Evolutionary conservation across 2,888 invertebrate genomes (phyloP), one percentile per base, ranked within the genome.

Genomic region (Leistus spinibarbis): DNA sequence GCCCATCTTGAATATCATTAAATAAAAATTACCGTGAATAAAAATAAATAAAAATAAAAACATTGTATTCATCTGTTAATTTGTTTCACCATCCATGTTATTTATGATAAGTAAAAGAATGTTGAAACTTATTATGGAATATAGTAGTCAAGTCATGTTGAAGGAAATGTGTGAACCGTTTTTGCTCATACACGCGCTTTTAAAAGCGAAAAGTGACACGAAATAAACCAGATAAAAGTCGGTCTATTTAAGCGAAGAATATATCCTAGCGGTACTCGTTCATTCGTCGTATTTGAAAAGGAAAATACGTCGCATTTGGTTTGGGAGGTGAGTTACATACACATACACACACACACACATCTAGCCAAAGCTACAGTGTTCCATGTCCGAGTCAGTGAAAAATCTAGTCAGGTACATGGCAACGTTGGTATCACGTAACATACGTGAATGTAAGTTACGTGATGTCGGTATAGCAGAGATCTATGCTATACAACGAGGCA

Each of bases 391-490:
- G 63, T 20, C 63, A 19, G 56, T 65, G 72, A 66, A 72, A 71
- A 72, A 72, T 72, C 72, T 65, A 72, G 72, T 72, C 72, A 72
- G 64, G 72, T 72, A 65, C 27, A 62, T 13, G n/a, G 60, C 13
- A 53, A 62, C 20, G 19, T 67, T 62, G 67, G 66, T 67, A 60
- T 73, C 73, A 73, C 73, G 73, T 73, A 73, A 73, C 67, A 62
- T 60, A 67, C 73, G 54, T 60, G 66, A 66, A 73, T 67, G 67
- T 73, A 67, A 60, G 67, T 63, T 67, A 73, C 73, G 73, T 73
- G 73, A 73, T 56, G 62, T 62, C 67, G 23, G 64, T 24, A 27
- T 64, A 60, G 60, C 20, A 19, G 60, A 60, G 60, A 19, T 17
- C 60, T 56, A 9, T 19, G 17, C 20, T 60, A 56, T 22, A 60